Base-by-base conservation (phyloP, 2,888 invertebrate species). In the Drosophila acutilabella region DNA sequence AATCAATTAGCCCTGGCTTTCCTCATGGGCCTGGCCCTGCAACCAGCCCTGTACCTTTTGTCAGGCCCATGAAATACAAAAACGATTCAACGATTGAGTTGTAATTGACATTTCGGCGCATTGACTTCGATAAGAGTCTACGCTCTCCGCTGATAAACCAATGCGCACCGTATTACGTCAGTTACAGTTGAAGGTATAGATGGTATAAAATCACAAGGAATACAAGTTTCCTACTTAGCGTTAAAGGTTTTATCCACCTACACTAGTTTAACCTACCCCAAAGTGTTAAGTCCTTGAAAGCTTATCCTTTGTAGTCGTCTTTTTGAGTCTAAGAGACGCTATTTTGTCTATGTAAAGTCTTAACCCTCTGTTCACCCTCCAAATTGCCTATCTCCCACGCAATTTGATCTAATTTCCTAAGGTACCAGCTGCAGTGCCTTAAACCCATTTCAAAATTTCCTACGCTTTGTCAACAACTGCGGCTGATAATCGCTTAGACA, bases 1-100 rank as follows among this genome's bases (percentile, higher is more conserved):
- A 84, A 84, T 84, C 87, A 84, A 84, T 84, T 84, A 84, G 83
- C 79, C 54, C 71, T 44, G 59, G 52, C 30, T 53, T 48, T 47
- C n/a, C 58, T 59, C 58, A 54, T 74, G 74, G 74, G 70, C 70
- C 70, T 26, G 74, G 70, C 67, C 20, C 36, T 54, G 30, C 4
- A 11, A 20, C 61, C n/a, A 4, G n/a, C 26, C 40, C 62, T 45
- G n/a, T 45, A 38, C 23, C 14, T 40, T 14, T 60, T 36, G 58
- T 47, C 52, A 41, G 54, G 38, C 59, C 59, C 30, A 58, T 61
- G 57, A 78, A 69, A 71, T 67, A 81, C 58, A 58, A 41, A 78
- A 80, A 73, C 11, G 66, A 65, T 36, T 57, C 66, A 54, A 30
- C 86, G 79, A 83, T 83, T 83, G 83, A 83, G 83, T 86, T 83